Evolutionary conservation across 2,113 vertebrate species (phyloP).

Genomic region (Erythrocercus mccallii): DNA sequence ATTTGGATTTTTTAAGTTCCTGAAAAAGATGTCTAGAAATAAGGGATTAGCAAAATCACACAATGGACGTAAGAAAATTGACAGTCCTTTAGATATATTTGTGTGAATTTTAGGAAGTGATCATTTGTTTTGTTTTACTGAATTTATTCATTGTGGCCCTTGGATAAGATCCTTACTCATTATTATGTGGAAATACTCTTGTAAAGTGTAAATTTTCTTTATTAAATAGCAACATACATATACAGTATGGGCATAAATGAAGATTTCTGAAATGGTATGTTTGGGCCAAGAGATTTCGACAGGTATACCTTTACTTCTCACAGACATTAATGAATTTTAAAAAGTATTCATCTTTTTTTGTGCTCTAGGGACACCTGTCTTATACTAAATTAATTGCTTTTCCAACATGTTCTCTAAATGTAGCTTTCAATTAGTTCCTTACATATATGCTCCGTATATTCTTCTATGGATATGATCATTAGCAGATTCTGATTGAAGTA

Average conservation of each 20-base stretch:
- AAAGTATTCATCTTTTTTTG: conserved; percentile 23
- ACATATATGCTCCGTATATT: not conserved
- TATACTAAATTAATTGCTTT: conserved; percentile 41
- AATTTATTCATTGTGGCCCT: not conserved
- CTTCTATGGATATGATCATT: not conserved
- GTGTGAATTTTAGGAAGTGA: not conserved
- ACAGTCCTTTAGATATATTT: not conserved
- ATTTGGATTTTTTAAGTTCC: not conserved
- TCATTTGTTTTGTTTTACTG: not conserved
- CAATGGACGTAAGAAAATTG: not conserved
- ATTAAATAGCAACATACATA: not conserved
- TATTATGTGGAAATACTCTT: not conserved
- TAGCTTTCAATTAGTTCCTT: conserved; percentile 38
- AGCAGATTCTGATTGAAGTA: not conserved
- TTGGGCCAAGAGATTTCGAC: conserved; percentile 19
- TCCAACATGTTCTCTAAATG: conserved; percentile 7
- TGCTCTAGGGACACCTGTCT: conserved; percentile 20
- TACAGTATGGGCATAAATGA: not conserved
- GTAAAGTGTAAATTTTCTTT: not conserved
- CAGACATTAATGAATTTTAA: not conserved
- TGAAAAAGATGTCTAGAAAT: not conserved
- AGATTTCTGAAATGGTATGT: not conserved
- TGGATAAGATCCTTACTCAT: not conserved
- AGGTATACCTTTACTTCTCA: not conserved
- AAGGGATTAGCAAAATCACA: not conserved